Evolutionary conservation across 2,888 invertebrate species (phyloP).

Genomic region (Aleiodes testaceus): DNA sequence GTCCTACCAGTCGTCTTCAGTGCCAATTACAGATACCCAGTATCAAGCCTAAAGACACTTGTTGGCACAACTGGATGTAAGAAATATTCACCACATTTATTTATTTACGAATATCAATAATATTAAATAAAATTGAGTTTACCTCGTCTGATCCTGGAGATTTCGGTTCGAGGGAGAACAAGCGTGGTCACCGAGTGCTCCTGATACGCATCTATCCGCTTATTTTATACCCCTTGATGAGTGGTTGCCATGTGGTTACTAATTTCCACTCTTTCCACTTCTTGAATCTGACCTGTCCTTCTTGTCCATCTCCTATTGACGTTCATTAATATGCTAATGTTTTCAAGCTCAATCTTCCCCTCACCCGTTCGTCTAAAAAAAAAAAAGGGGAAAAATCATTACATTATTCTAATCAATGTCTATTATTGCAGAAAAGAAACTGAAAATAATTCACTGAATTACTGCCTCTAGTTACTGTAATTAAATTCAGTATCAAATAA

Average conservation of each 20-base stretch:
- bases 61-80: slow-evolving; percentile 77
- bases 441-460: not conserved
- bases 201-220: slow-evolving; percentile 46
- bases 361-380: slow-evolving; percentile 45
- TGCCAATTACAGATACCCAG: slow-evolving; percentile 81
- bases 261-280: slow-evolving; percentile 43
- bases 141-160: slow-evolving; percentile 28
- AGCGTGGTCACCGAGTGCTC: slow-evolving; percentile 40
- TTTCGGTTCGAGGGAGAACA: slow-evolving; percentile 39
- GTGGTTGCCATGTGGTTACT: slow-evolving; percentile 56
- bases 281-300: slow-evolving; percentile 46
- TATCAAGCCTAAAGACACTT: slow-evolving; percentile 77
- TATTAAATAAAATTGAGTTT: not conserved
- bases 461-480: not conserved
- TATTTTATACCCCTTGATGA: slow-evolving; percentile 58
- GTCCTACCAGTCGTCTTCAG: slow-evolving; percentile 81
- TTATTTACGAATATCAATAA: no score
- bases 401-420: slow-evolving; percentile 57
- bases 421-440: slow-evolving; percentile 14
- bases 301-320: slow-evolving; percentile 56
- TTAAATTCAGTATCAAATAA: not conserved
- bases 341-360: slow-evolving; percentile 18
- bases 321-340: slow-evolving; percentile 67
- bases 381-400: slow-evolving; percentile 55
- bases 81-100: slow-evolving; percentile 41